These are phyloP conservation scores for Acronicta psi DNA, from an alignment of 2,888 invertebrate genomes.

Conservation along the genomic window DNA sequence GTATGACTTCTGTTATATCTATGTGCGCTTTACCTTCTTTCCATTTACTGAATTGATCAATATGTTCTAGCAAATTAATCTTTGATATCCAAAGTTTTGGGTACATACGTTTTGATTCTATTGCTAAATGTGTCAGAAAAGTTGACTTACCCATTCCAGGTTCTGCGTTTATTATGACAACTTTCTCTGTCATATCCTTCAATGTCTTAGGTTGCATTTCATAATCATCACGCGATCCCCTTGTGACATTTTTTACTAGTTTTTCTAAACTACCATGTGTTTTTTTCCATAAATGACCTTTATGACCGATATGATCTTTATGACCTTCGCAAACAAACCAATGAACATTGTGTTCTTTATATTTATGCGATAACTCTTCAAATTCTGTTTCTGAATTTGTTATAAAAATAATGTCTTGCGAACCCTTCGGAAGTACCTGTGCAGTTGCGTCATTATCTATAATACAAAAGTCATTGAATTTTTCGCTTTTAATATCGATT, in stretches of 20 bases:
- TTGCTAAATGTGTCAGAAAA: constrained; percentile 37
- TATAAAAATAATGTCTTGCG: constrained; percentile 11
- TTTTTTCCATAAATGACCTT: constrained; percentile 14
- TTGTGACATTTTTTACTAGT: constrained; percentile 7
- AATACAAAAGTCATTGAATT: neutral
- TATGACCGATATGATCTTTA: too few relatives aligned
- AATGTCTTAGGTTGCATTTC: constrained; percentile 4
- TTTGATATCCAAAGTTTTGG: constrained; percentile 36
- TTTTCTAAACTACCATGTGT: constrained; percentile 11
- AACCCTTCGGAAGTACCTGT: neutral
- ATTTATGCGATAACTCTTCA: constrained; percentile 2
- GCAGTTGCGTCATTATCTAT: neutral
- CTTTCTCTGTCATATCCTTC: constrained; percentile 33
- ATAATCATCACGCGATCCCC: neutral
- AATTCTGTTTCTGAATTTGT: constrained; percentile 17
- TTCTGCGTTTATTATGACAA: constrained; percentile 39
- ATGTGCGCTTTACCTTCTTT: constrained; percentile 5
- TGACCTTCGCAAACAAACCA: constrained; percentile 20
- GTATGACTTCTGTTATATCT: constrained; percentile 8
- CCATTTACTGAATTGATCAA: constrained; percentile 16
- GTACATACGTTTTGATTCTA: constrained; percentile 33
- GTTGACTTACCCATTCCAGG: constrained; percentile 54
- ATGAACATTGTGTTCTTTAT: constrained; percentile 16
- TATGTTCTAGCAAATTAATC: constrained; percentile 34
- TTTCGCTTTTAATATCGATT: constrained; percentile 1